Evolutionary conservation across 2,888 invertebrate species (phyloP).

Genomic region (Papilio elwesi): DNA sequence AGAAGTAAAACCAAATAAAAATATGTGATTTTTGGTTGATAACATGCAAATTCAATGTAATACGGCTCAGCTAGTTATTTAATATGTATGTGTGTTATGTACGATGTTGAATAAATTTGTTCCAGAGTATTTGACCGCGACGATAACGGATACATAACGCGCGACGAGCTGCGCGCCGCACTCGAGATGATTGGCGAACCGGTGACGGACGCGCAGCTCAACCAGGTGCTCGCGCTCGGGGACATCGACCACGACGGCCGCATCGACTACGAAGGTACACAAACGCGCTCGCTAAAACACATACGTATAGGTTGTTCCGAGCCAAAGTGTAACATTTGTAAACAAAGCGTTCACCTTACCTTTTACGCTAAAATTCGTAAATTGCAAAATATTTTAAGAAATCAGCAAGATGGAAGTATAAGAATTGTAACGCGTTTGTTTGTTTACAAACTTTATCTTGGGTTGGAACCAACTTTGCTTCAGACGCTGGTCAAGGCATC

Average conservation of each 20-base stretch:
- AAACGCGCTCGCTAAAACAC: not conserved
- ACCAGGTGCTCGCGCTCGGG: conserved; percentile 89
- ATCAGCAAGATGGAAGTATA: too few relatives aligned
- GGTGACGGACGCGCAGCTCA: conserved; percentile 89
- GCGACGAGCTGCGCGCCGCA: conserved; percentile 90
- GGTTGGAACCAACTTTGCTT: too few relatives aligned
- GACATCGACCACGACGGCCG: conserved; percentile 92
- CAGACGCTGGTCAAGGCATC: too few relatives aligned
- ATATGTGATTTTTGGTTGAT: too few relatives aligned
- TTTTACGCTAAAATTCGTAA: not conserved
- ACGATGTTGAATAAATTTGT: conserved; percentile 36
- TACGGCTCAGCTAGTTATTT: not conserved
- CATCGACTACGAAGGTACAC: conserved; percentile 91
- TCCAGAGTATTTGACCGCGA: conserved; percentile 93
- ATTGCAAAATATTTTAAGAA: too few relatives aligned
- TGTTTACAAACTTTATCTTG: too few relatives aligned
- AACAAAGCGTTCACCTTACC: too few relatives aligned
- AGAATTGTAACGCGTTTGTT: too few relatives aligned
- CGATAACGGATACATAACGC: conserved; percentile 94
- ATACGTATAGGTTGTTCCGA: too few relatives aligned
- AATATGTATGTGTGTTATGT: not conserved
- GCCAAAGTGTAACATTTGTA: not conserved
- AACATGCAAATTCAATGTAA: too few relatives aligned
- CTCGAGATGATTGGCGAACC: conserved; percentile 93
- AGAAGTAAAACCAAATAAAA: too few relatives aligned